These are phyloP conservation scores for Andrena dorsata DNA, from an alignment of 2,888 invertebrate genomes.

Conservation along the genomic window DNA sequence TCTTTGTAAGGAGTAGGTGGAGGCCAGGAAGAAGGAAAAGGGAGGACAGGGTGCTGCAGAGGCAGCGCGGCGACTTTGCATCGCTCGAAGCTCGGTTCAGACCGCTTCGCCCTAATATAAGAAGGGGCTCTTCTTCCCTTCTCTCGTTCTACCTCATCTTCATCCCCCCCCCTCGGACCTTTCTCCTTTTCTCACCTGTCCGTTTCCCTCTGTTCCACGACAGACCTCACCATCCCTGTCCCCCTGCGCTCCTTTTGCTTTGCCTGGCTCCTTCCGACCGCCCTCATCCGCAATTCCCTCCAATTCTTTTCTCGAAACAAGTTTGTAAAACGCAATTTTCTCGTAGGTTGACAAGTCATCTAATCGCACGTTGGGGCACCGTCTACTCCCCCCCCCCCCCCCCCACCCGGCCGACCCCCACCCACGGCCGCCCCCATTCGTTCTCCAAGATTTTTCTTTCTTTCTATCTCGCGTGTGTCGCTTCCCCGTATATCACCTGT, in stretches of 20 bases:
- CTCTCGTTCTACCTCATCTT: conserved; percentile 57
- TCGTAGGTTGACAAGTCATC: conserved; percentile 87
- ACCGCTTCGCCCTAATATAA: conserved; percentile 65
- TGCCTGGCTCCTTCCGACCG: conserved; percentile 76
- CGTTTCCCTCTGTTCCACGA: conserved; percentile 43
- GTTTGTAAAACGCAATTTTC: conserved; percentile 88
- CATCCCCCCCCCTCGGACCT: conserved; percentile 14
- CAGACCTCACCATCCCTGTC: conserved; percentile 62
- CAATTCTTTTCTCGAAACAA: conserved; percentile 87
- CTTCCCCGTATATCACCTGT: conserved; percentile 31
- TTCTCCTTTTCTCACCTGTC: conserved; percentile 20
- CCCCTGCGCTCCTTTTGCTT: conserved; percentile 72
- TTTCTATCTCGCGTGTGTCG: conserved; percentile 35
- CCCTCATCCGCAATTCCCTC: conserved; percentile 86
- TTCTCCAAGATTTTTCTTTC: conserved; percentile 34
- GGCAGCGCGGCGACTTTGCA: conserved; percentile 80
- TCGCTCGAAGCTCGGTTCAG: conserved; percentile 75
- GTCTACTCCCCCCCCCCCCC: conserved; percentile 36
- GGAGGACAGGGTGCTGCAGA: conserved; percentile 64
- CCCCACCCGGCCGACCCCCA: background rate
- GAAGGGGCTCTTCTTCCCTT: conserved; percentile 48
- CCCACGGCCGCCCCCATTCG: background rate
- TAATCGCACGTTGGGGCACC: conserved; percentile 84
- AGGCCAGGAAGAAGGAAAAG: conserved; percentile 55
- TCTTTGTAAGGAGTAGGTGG: conserved; percentile 81